Percentiles rank a stretch among this genome's conserved stretches.
Evolutionary conservation across 2,888 invertebrate species (phyloP).

Genomic region (Drosophila nigritarsus): DNA sequence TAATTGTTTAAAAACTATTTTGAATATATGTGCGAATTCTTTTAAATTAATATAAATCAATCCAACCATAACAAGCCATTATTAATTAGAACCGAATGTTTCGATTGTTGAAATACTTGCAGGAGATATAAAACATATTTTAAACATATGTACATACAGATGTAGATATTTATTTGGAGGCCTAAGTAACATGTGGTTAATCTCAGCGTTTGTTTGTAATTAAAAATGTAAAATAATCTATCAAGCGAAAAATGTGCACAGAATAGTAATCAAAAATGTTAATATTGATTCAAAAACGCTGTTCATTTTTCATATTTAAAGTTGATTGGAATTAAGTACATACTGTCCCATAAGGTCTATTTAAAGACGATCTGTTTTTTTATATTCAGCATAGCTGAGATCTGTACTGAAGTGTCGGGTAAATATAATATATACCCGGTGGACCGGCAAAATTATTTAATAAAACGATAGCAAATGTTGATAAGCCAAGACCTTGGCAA

Average conservation of each 20-base stretch:
- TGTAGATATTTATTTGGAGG: background rate
- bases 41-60: background rate
- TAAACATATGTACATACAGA: background rate
- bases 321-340: background rate
- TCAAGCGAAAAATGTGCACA: conserved; percentile 8
- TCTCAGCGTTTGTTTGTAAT: conserved; percentile 42
- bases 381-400: background rate
- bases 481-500: background rate
- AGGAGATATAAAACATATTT: conserved; percentile 28
- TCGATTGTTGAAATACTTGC: conserved; percentile 11
- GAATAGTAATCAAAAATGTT: conserved; percentile 7
- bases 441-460: background rate
- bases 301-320: too few relatives aligned
- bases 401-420: background rate
- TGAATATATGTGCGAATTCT: background rate
- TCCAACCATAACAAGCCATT: background rate
- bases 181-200: conserved; percentile 38
- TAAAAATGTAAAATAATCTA: conserved; percentile 40
- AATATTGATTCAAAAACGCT: background rate
- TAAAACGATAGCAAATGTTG: background rate
- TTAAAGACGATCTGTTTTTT: background rate
- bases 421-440: background rate
- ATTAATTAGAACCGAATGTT: background rate
- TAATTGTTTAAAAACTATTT: background rate
- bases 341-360: background rate